Percentiles rank a stretch among this genome's conserved stretches.
Conservation (phyloP, 2,797 vertebrate species). For the Spheniscus humboldti region DNA sequence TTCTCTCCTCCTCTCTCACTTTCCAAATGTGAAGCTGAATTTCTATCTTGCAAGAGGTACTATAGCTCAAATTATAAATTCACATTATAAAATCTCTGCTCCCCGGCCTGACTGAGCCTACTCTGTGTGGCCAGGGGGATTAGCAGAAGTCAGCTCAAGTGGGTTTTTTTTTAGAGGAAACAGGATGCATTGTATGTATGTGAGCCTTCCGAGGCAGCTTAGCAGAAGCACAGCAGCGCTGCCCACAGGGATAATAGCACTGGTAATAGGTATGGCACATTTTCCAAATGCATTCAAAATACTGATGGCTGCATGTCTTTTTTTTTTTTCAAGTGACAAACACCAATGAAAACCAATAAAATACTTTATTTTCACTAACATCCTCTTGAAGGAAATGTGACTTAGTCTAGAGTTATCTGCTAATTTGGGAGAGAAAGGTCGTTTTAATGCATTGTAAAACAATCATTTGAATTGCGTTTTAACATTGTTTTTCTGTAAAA, state of each 20-base stretch:
- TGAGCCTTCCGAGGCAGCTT: background rate
- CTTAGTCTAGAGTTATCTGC: background rate
- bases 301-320: background rate
- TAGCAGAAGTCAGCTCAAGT: conserved; percentile 20
- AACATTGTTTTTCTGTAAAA: conserved; percentile 25
- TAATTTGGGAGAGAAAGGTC: conserved; percentile 8
- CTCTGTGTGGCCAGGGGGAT: conserved; percentile 9
- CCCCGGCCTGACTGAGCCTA: background rate
- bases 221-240: background rate
- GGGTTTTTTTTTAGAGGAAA: background rate
- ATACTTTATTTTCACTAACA: background rate
- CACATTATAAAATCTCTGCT: background rate
- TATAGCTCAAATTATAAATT: background rate
- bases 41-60: background rate
- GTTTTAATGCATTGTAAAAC: conserved; percentile 13
- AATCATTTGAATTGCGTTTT: background rate
- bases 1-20: background rate
- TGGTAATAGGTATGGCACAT: conserved; percentile 7
- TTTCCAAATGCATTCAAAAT: background rate
- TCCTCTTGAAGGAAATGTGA: background rate
- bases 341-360: background rate
- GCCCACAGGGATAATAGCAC: background rate
- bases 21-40: background rate
- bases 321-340: background rate
- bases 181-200: background rate